Percentiles rank a stretch among this genome's conserved stretches.
Conservation (phyloP, 2,113 vertebrate genomes). For the Phylloscopus whistleri region DNA sequence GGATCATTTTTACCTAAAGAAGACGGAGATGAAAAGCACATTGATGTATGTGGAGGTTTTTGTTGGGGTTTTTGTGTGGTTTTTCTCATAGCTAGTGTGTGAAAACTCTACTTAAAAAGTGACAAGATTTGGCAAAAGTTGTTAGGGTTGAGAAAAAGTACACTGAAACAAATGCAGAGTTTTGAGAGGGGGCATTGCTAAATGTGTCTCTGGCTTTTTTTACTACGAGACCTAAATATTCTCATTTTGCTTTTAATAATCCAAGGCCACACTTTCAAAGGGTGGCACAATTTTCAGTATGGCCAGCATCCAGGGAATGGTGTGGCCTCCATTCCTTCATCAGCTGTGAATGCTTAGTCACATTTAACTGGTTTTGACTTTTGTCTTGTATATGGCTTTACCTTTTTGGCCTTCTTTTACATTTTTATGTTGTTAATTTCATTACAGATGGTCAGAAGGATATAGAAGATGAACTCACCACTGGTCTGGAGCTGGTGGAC, state of each 20-base stretch:
- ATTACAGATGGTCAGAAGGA: constrained; percentile 92
- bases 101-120: neutral
- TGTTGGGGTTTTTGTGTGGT: neutral
- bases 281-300: neutral
- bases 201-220: neutral
- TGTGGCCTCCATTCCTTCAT: neutral
- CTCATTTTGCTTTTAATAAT: neutral
- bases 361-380: neutral
- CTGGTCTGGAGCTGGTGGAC: constrained; percentile 95
- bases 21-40: neutral
- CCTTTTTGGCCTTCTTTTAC: neutral
- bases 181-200: neutral
- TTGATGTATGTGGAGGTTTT: neutral
- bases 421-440: neutral
- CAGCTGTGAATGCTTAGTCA: neutral
- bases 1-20: neutral
- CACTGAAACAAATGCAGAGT: rapidly evolving
- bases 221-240: neutral
- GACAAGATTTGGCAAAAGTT: neutral
- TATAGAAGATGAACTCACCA: constrained; percentile 97
- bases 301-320: neutral
- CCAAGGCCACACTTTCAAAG: neutral
- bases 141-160: neutral
- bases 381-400: neutral
- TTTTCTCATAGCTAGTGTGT: constrained; percentile 19